These are phyloP conservation scores for Nylanderia fulva DNA, from an alignment of 1,140 invertebrate species.

Conservation along the genomic window DNA sequence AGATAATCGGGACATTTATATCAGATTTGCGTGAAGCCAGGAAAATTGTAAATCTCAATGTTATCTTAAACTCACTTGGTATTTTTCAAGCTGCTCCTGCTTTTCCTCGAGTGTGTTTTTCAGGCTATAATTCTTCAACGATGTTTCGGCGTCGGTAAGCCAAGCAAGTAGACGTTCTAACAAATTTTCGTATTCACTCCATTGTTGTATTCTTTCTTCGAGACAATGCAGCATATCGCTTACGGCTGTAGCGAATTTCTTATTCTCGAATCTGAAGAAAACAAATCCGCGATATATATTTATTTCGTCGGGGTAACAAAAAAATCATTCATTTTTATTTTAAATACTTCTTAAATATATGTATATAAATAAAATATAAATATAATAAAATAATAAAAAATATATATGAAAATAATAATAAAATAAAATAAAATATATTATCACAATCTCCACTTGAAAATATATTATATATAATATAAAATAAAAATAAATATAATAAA, in stretches of 20 bases:
- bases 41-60: constrained; percentile 1
- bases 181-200: constrained; percentile 95
- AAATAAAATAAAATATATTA: too few species aligned
- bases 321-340: not conserved
- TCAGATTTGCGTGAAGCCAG: constrained; percentile 17
- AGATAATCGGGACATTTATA: not conserved
- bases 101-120: constrained; percentile 96
- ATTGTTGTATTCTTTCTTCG: constrained; percentile 94
- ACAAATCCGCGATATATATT: not conserved
- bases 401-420: too few species aligned
- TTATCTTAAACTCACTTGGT: constrained; percentile 90
- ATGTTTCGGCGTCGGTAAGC: constrained; percentile 94
- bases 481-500: too few species aligned
- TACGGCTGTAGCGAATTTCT: constrained; percentile 92
- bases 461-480: too few species aligned
- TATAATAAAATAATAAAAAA: too few species aligned
- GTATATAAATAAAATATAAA: too few species aligned
- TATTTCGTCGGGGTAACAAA: not conserved
- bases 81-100: constrained; percentile 95
- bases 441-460: too few species aligned
- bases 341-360: not conserved
- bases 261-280: constrained; percentile 89
- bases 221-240: constrained; percentile 92
- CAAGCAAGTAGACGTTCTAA: constrained; percentile 93
- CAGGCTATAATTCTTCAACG: constrained; percentile 94